phyloP scores from a whole-genome alignment of 2,113 vertebrate species.

The Leptobrachium leishanense region DNA sequence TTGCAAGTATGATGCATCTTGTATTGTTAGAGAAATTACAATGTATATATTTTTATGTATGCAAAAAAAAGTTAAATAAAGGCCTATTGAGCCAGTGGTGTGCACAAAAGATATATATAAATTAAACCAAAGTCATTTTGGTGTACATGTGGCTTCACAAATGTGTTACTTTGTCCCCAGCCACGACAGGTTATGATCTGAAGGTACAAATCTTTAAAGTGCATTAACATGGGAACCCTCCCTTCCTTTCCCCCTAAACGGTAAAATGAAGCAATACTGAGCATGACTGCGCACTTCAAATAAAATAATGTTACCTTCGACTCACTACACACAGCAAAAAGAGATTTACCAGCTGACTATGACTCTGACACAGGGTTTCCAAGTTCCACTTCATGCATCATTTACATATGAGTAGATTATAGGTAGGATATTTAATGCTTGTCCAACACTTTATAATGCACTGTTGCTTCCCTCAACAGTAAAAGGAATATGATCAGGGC shows the following conservation, averaged over 20 bases:
- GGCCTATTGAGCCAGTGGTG: constrained; percentile 34
- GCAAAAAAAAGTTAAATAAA: constrained; percentile 30
- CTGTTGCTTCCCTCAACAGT: neutral
- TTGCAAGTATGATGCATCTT: constrained; percentile 21
- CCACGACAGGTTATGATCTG: constrained; percentile 29
- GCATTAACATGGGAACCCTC: neutral
- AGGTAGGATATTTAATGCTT: neutral
- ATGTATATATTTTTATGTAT: constrained; percentile 48
- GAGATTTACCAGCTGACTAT: too few relatives aligned
- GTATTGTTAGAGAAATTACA: constrained; percentile 34
- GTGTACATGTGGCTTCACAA: constrained; percentile 40
- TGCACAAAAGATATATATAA: constrained; percentile 46
- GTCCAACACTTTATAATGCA: neutral
- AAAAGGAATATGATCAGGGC: neutral
- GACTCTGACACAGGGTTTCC: too few relatives aligned
- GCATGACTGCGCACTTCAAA: constrained; percentile 4
- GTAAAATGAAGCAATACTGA: constrained; percentile 15
- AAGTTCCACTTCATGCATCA: too few relatives aligned
- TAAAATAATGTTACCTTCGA: neutral
- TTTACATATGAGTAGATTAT: neutral
- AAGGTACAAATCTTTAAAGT: constrained; percentile 9
- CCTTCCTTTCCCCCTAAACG: constrained; percentile 1
- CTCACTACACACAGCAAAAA: too few relatives aligned
- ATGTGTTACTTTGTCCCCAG: constrained; percentile 31
- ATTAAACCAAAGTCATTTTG: constrained; percentile 45